A percentile compares a stretch with the other conserved stretches of the same genome.
phyloP scores from a whole-genome alignment of 2,888 invertebrate genomes.

The Tortricodes alternella region DNA sequence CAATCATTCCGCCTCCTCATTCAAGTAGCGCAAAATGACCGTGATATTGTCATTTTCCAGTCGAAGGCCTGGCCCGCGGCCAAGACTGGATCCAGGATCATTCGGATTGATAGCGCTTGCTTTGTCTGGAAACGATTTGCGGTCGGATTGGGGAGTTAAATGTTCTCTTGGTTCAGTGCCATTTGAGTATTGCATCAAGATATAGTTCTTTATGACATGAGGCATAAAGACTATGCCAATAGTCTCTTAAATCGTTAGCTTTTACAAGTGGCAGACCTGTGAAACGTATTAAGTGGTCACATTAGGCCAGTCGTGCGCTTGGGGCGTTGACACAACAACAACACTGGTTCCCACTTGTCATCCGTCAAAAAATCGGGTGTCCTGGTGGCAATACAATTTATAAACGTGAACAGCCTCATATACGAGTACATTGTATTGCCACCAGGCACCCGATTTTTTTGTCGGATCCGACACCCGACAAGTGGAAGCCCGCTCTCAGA shows the following conservation, averaged over 20 bases:
- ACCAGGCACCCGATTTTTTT: no score
- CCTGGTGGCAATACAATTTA: no score
- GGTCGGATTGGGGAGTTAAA: not conserved
- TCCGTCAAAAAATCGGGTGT: no score
- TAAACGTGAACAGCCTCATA: no score
- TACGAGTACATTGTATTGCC: no score
- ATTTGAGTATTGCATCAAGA: not conserved
- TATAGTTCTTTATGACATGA: not conserved
- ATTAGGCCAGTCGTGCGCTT: no score
- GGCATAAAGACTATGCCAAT: not conserved
- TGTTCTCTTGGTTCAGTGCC: not conserved
- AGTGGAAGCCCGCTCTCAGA: no score
- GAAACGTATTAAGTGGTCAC: no score
- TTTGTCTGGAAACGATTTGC: conserved; percentile 5
- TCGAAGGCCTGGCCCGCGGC: conserved; percentile 8
- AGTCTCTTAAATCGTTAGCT: not conserved
- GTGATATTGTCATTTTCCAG: conserved; percentile 33
- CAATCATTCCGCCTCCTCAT: not conserved
- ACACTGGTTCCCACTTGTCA: no score
- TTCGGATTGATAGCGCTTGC: conserved; percentile 17
- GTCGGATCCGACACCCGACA: no score
- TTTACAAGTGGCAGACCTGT: no score
- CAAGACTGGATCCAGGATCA: conserved; percentile 8
- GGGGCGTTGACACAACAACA: no score
- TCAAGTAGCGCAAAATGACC: conserved; percentile 22